Base-by-base conservation (phyloP, 2,888 invertebrate species). In the Agrilus mali region DNA sequence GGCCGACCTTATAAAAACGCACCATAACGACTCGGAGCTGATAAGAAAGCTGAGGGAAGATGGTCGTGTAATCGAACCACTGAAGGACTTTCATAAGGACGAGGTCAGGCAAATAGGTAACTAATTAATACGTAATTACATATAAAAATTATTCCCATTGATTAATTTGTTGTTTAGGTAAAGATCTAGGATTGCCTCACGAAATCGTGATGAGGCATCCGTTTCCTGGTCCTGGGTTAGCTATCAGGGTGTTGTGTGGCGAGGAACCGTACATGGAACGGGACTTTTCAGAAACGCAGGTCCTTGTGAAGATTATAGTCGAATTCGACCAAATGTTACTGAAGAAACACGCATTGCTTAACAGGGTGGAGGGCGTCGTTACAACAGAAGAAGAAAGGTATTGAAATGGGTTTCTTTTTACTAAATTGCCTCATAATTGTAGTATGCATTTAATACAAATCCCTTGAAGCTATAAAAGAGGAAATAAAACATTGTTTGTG, bases 21-120 rank as follows among this genome's bases (percentile, higher is more conserved):
- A 99, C 68, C 98, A 98, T 74, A 98, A 99, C 67, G 98, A 99
- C 69, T 95, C 94, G 10, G 93, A 92, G 62, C 74, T 97, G 44
- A 93, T 98, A 44, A 73, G 95, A 42, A 64, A 66, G 48, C 73
- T 78, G 55, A 70, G 89, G 54, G 72, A 72, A 44, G 74, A 80
- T 44, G 94, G 95, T 10, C 75, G 90, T 42, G 95, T 98, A 15
- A 86, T 98, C 10, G 98, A 98, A 67, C 98, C 98, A n/a, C 73
- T 98, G 44, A 86, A 84, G 68, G 97, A 98, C 71, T 99, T 98
- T 65, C 98, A 99, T 68, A 98, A 98, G 72, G 56, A 57, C 35
- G 56, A 57, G 39, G 85, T 92, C 16, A 77, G 97, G 45, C 76
- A 78, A 44, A 70, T 98, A 50, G 98, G 98, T 20, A 20, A 20